Percentiles rank a stretch among this genome's conserved stretches.
These are phyloP conservation scores for Porites rus DNA, from an alignment of 92 coral and sea anemone species.

Conservation along the genomic window DNA sequence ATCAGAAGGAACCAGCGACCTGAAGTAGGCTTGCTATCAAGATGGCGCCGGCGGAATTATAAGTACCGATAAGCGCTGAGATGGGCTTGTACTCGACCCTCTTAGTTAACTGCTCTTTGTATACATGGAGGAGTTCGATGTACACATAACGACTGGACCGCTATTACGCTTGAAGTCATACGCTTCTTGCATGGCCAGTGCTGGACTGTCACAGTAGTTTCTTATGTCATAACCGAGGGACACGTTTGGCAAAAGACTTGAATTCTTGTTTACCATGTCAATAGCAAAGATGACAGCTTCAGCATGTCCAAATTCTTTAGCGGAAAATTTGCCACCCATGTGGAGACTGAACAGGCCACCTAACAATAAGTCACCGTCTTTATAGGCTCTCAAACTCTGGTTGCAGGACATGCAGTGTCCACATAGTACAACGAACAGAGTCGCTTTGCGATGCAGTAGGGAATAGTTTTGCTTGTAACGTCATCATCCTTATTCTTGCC, in stretches of 20 bases:
- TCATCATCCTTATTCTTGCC: too few relatives aligned
- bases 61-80: constrained; percentile 6
- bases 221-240: constrained; percentile 64
- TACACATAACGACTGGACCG: too few relatives aligned
- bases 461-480: too few relatives aligned
- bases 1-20: background rate
- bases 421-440: too few relatives aligned
- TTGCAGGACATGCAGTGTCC: too few relatives aligned
- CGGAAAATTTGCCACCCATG: constrained; percentile 51
- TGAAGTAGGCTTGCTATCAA: background rate
- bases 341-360: constrained; percentile 85
- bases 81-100: background rate
- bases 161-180: background rate
- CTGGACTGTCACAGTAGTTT: background rate
- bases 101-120: background rate
- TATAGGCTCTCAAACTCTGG: too few relatives aligned
- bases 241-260: constrained; percentile 67
- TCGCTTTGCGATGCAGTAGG: too few relatives aligned
- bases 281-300: constrained; percentile 92
- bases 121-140: too few relatives aligned
- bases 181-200: background rate
- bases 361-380: constrained; percentile 58
- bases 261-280: constrained; percentile 69
- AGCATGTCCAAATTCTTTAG: constrained; percentile 71
- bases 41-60: background rate